phyloP scores from a whole-genome alignment of 2,797 vertebrate genomes.

The Oreonectes daqikongensis region DNA sequence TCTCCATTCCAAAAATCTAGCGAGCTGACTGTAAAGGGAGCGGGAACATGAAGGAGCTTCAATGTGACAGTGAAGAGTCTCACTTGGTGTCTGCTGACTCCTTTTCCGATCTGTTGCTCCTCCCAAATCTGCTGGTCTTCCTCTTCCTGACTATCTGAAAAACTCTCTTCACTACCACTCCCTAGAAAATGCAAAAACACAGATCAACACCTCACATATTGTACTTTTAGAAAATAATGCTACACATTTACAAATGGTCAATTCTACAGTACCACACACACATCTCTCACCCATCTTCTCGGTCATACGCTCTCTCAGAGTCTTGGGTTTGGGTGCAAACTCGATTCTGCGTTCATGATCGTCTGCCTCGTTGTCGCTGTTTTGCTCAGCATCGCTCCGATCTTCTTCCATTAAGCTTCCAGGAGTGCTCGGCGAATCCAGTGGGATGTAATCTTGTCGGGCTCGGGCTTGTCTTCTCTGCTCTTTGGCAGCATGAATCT shows the following conservation, averaged over 20 bases:
- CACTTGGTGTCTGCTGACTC: conserved; percentile 80
- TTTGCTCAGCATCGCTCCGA: conserved; percentile 55
- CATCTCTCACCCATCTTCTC: conserved; percentile 82
- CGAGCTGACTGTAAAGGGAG: too few species aligned
- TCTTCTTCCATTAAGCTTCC: conserved; percentile 75
- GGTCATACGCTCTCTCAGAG: conserved; percentile 82
- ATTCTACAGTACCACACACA: neutral
- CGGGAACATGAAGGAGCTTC: too few species aligned
- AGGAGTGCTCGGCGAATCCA: conserved; percentile 68
- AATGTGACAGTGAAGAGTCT: neutral
- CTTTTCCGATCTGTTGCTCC: conserved; percentile 90
- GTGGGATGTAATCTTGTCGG: conserved; percentile 80
- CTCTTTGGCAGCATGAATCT: conserved; percentile 77
- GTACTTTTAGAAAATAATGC: neutral
- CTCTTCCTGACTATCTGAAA: conserved; percentile 72
- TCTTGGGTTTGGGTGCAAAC: conserved; percentile 82
- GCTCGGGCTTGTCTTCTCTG: conserved; percentile 73
- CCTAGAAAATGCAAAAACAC: conserved; percentile 55
- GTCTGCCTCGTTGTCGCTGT: conserved; percentile 81
- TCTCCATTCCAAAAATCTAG: too few species aligned
- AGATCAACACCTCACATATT: conserved; percentile 25
- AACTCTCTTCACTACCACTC: conserved; percentile 68
- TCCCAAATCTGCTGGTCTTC: conserved; percentile 87
- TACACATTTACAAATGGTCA: neutral
- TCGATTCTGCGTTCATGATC: conserved; percentile 80